Conservation (phyloP, 2,113 vertebrate species). For the Rynchops niger region DNA sequence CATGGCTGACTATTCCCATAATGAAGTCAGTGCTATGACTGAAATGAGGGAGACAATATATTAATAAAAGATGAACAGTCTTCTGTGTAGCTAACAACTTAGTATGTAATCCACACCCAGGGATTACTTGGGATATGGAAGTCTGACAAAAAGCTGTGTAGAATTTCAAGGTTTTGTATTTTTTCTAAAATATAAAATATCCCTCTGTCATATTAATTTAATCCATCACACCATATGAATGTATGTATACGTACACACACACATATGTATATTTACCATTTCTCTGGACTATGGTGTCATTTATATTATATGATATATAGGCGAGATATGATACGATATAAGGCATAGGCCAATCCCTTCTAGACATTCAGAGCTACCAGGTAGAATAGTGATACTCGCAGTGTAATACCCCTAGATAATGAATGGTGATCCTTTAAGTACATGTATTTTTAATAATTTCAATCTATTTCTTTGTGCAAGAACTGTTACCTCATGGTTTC, state of each 20-base stretch:
- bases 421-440: not conserved
- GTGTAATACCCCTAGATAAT: not conserved
- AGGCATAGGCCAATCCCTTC: not conserved
- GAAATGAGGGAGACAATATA: not conserved
- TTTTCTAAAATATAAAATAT: not conserved
- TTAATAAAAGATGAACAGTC: not conserved
- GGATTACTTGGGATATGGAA: not conserved
- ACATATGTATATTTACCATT: not conserved
- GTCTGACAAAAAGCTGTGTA: not conserved
- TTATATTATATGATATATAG: not conserved
- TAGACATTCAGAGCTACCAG: not conserved
- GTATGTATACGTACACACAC: too few relatives aligned
- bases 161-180: not conserved
- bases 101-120: not conserved
- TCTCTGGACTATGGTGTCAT: not conserved
- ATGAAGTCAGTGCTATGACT: not conserved
- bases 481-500: not conserved
- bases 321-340: not conserved
- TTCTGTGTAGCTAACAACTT: not conserved
- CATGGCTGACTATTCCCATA: not conserved
- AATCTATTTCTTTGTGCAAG: not conserved
- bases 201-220: not conserved
- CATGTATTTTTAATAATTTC: not conserved
- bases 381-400: not conserved
- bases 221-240: not conserved